Evolutionary conservation across 1,140 invertebrate genomes (phyloP).

Genomic region (Phortica variegata): DNA sequence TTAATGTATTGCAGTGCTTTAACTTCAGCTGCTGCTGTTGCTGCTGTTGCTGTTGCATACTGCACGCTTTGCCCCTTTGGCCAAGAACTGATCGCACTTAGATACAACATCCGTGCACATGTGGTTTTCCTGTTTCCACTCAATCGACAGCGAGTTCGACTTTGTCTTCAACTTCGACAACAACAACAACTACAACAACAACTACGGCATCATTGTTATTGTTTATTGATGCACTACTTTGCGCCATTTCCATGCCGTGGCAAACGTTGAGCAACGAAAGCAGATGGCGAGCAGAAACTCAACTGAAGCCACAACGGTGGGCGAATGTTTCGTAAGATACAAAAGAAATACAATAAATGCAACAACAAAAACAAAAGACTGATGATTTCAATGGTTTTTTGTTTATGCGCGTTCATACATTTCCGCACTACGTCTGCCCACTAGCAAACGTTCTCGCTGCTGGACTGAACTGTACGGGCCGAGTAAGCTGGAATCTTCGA

Average conservation of each 20-base stretch:
- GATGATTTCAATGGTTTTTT: too few species aligned
- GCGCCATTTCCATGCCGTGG: slow-evolving; percentile 46
- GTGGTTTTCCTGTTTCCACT: slow-evolving; percentile 1
- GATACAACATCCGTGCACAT: too few species aligned
- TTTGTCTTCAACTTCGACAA: neutral
- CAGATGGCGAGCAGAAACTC: slow-evolving; percentile 25
- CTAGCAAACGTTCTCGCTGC: neutral
- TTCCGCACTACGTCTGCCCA: neutral
- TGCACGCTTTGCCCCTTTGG: too few species aligned
- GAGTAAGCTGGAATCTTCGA: too few species aligned
- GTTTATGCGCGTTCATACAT: neutral
- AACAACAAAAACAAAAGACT: slow-evolving; percentile 8
- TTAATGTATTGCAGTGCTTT: too few species aligned
- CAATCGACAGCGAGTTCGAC: slow-evolving; percentile 35
- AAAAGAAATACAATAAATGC: slow-evolving; percentile 18
- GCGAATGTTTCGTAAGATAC: slow-evolving; percentile 29
- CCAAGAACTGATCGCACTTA: too few species aligned
- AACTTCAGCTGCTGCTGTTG: too few species aligned
- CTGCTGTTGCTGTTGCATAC: too few species aligned
- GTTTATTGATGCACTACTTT: slow-evolving; percentile 55
- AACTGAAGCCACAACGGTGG: slow-evolving; percentile 17
- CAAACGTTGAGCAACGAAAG: slow-evolving; percentile 25
- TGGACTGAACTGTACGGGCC: neutral
- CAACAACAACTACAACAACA: too few species aligned
- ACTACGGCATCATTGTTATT: slow-evolving; percentile 43